Evolutionary conservation across 2,113 vertebrate genomes (phyloP).

Genomic region (Conger conger): DNA sequence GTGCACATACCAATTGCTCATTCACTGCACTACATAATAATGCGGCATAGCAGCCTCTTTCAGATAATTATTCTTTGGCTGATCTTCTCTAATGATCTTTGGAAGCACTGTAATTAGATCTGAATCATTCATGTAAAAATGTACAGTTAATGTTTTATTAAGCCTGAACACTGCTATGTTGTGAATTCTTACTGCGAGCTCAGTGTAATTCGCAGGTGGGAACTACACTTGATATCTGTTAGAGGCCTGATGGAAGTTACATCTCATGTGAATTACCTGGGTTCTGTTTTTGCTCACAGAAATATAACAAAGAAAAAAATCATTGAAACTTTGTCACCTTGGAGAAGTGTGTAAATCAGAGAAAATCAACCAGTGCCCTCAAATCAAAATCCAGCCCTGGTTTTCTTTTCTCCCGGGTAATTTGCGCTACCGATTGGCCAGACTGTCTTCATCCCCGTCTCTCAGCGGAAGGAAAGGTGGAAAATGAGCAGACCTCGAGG

Average conservation of each 20-base stretch:
- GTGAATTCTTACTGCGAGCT: neutral
- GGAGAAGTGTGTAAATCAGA: neutral
- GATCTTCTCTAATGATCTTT: neutral
- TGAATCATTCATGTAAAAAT: neutral
- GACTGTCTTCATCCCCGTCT: no score
- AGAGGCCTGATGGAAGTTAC: no score
- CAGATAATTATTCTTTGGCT: neutral
- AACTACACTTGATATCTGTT: no score
- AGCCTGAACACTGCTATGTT: neutral
- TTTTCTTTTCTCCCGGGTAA: no score
- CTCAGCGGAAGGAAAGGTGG: no score
- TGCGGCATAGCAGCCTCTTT: neutral
- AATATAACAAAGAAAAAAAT: no score
- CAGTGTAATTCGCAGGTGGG: neutral
- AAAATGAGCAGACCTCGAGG: no score
- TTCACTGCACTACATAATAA: neutral
- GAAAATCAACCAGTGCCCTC: no score
- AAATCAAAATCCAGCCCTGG: no score
- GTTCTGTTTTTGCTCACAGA: no score
- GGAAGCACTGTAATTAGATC: neutral
- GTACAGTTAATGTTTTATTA: slow-evolving; percentile 7
- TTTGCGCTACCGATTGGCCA: no score
- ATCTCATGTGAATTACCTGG: no score
- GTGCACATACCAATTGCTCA: neutral
- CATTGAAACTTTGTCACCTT: neutral